Evolutionary conservation across 2,888 invertebrate species (phyloP), one percentile per base, ranked within the genome.

Genomic region (Agonum fuliginosum): DNA sequence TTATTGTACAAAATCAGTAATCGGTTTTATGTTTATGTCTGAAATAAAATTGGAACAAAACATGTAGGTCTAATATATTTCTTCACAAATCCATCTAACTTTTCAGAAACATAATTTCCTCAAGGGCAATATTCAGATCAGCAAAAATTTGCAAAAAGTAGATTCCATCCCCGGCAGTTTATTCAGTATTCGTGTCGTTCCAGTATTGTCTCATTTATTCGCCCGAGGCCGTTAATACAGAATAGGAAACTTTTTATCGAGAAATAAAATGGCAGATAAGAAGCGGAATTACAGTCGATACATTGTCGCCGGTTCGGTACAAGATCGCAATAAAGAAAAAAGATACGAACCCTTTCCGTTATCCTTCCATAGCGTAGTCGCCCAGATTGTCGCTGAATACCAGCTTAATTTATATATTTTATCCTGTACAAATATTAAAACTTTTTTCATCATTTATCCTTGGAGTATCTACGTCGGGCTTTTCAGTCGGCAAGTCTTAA

Each of bases 381-480:
- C 19, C 27, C 46, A 27, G 37, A 27, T 27, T 70, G 22, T 46
- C 70, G 24, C 12, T 41, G 67, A 70, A 70, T 70, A 46, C 46
- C 43, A 14, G 43, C 27, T 70, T 70, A 70, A 70, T 70, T 70
- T 70, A 70, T 70, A 70, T 70, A 70, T 70, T 70, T 70, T 70
- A 70, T 70, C 70, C 70, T 70, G 70, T 70, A 41, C 43, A 70
- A 70, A 70, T 70, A 70, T 70, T 70, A 70, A 70, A 70, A 70
- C 70, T 73, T 62, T 58, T 73, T 62, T 73, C 62, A 73, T 73
- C 62, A 73, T 73, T 73, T 54, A 73, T 73, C 43, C 73, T 27
- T 5, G 10, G 41, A 51, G 41, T 73, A 73, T 72, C 51, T 72
- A 46, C 22, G 43, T 27, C 43, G 43, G 22, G 41, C 67, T 67